phyloP scores from a whole-genome alignment of 2,113 vertebrate species.

The Egretta garzetta region DNA sequence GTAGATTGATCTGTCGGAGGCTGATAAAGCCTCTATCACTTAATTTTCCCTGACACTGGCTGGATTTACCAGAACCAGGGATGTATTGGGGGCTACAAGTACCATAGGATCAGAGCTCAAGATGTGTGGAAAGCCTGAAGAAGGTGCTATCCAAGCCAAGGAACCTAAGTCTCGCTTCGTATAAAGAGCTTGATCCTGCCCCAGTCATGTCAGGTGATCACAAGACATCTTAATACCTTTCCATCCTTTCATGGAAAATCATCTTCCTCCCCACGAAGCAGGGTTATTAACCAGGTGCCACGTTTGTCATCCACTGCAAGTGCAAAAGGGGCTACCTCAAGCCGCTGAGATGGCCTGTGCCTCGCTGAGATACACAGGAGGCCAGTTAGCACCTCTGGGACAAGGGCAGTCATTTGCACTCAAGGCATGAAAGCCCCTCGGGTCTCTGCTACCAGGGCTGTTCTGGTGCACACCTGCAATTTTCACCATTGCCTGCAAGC shows the following conservation, averaged over 20 bases:
- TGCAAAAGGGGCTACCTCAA: neutral
- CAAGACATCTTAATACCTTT: neutral
- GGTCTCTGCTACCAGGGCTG: neutral
- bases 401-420: neutral
- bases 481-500: neutral
- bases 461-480: neutral
- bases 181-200: neutral
- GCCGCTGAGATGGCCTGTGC: accelerated
- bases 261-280: neutral
- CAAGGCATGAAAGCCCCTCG: neutral
- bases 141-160: neutral
- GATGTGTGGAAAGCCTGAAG: neutral
- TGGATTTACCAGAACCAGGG: neutral
- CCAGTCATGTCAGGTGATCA: neutral
- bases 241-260: neutral
- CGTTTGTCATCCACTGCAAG: neutral
- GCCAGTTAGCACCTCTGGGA: neutral
- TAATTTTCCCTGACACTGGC: neutral
- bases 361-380: neutral
- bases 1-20: neutral
- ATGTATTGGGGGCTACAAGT: neutral
- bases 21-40: neutral
- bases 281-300: neutral
- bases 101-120: neutral
- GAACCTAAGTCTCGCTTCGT: neutral